A percentile compares a stretch with the other conserved stretches of the same genome.
phyloP scores from a whole-genome alignment of 2,888 invertebrate species.

The Drosophila aldrichi region DNA sequence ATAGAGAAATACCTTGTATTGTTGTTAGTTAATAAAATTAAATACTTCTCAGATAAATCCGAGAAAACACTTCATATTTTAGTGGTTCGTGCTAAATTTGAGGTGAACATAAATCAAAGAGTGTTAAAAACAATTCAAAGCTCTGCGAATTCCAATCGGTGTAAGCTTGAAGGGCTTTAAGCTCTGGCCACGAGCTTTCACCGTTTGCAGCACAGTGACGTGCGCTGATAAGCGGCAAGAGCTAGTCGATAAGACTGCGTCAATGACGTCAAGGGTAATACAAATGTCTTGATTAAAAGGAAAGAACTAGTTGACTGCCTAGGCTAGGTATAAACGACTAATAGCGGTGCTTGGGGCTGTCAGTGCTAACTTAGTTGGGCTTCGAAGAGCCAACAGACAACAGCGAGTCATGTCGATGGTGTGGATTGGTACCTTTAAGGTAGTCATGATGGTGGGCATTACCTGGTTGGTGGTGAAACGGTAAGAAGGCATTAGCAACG shows the following conservation, averaged over 20 bases:
- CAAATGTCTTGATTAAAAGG: slow-evolving; percentile 34
- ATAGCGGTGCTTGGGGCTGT: slow-evolving; percentile 5
- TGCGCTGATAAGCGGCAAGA: slow-evolving; percentile 29
- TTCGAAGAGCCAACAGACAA: background rate
- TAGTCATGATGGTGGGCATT: slow-evolving; percentile 88
- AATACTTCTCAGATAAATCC: background rate
- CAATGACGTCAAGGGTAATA: slow-evolving; percentile 67
- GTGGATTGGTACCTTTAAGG: slow-evolving; percentile 88
- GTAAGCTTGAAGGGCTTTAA: background rate
- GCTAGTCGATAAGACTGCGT: slow-evolving; percentile 66
- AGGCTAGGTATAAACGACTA: slow-evolving; percentile 32
- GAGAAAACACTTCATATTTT: background rate
- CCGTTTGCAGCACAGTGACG: slow-evolving; percentile 28
- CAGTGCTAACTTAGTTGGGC: slow-evolving; percentile 29
- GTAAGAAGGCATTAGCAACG: slow-evolving; percentile 83
- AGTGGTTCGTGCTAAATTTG: background rate
- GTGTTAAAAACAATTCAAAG: background rate
- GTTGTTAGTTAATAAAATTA: background rate
- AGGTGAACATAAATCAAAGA: background rate
- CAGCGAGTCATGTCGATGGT: slow-evolving; percentile 86
- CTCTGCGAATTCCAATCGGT: background rate
- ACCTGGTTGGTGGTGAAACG: slow-evolving; percentile 88
- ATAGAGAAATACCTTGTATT: background rate
- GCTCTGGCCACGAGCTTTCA: background rate
- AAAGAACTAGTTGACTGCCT: background rate